Percentiles rank a stretch among this genome's conserved stretches.
phyloP scores from a whole-genome alignment of 2,888 invertebrate genomes.

The Trypoxylon attenuatum region DNA sequence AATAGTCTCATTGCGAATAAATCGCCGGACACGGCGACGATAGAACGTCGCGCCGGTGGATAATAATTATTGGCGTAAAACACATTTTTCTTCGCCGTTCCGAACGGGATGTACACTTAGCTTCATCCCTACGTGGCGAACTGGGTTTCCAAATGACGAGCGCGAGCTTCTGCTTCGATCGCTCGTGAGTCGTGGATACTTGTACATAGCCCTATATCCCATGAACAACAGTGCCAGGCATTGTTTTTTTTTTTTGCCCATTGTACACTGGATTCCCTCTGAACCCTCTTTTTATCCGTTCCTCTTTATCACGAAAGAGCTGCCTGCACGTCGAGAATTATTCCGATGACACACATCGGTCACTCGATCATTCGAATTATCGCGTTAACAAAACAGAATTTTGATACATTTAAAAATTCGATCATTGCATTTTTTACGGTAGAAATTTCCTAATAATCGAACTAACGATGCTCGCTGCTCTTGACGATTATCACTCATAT shows the following conservation, averaged over 20 bases:
- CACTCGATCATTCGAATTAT: too few species aligned
- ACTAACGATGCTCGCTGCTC: conserved; percentile 12
- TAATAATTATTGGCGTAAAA: neutral
- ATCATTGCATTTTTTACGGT: neutral
- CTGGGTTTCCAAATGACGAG: neutral
- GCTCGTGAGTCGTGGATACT: conserved; percentile 45
- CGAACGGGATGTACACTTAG: neutral
- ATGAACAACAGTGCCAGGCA: conserved; percentile 57
- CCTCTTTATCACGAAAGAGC: neutral
- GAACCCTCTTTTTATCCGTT: conserved; percentile 6
- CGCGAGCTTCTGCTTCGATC: conserved; percentile 13
- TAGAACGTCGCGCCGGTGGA: neutral
- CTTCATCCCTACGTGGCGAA: too few species aligned
- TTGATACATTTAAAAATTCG: too few species aligned
- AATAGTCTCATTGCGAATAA: neutral
- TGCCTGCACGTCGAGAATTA: neutral
- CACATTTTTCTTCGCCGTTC: neutral
- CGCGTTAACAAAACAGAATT: too few species aligned
- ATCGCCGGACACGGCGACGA: too few species aligned
- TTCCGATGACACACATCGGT: neutral
- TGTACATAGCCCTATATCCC: conserved; percentile 62
- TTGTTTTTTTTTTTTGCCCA: conserved; percentile 39
- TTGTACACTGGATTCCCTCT: conserved; percentile 4
- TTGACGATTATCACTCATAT: neutral
- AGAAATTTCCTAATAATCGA: neutral